Percentiles rank a stretch among this genome's conserved stretches.
These are phyloP conservation scores for Thunnus maccoyii DNA, from an alignment of 2,113 vertebrate species.

Conservation along the genomic window DNA sequence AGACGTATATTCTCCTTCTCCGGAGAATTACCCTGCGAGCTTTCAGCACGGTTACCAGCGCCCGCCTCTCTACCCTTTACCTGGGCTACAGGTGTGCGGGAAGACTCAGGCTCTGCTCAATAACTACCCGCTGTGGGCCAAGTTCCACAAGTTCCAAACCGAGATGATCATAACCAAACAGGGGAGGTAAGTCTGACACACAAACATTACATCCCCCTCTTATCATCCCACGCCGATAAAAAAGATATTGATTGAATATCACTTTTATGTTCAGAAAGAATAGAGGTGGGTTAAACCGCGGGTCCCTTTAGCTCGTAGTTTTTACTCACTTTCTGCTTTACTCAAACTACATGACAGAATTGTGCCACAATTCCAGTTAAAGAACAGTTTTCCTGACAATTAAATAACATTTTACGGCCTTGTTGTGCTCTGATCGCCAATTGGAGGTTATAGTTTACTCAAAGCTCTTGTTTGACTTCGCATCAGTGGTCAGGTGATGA, in stretches of 20 bases:
- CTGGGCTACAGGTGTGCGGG: slow-evolving; percentile 91
- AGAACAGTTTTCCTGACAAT: background rate
- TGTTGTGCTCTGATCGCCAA: background rate
- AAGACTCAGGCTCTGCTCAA: slow-evolving; percentile 93
- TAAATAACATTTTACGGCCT: background rate
- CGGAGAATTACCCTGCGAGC: slow-evolving; percentile 80
- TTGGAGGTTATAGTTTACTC: background rate
- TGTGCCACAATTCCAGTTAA: background rate
- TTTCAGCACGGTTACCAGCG: slow-evolving; percentile 85
- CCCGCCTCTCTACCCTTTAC: slow-evolving; percentile 84
- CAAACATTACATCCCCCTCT: no score
- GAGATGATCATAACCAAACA: slow-evolving; percentile 99
- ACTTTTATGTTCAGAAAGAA: background rate
- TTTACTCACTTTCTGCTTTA: slow-evolving; percentile 1
- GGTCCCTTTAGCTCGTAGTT: background rate
- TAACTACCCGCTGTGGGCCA: slow-evolving; percentile 95
- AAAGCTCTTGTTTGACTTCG: background rate
- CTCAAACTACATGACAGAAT: background rate
- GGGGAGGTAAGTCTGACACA: slow-evolving; percentile 89
- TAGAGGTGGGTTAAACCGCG: no score
- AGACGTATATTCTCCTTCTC: slow-evolving; percentile 78
- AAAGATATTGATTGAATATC: no score
- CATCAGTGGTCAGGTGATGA: slow-evolving; percentile 11
- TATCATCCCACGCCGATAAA: background rate
- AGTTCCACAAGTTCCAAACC: slow-evolving; percentile 97